Conservation (phyloP, 2,888 invertebrate genomes). For the Limnephilus rhombicus region DNA sequence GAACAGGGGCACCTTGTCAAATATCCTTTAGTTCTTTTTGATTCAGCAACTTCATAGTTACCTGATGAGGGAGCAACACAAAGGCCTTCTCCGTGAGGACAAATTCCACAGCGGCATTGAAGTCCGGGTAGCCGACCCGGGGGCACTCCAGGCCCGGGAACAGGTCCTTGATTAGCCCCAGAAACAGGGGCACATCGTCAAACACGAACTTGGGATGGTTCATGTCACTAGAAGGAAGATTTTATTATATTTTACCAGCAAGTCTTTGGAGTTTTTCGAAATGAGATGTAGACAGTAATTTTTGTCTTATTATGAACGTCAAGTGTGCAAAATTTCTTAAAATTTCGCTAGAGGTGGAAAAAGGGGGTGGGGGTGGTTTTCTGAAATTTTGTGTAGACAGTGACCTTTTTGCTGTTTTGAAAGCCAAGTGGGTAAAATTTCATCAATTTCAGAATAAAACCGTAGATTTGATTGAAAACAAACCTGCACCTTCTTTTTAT, state of each 20-base stretch:
- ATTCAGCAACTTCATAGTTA: slow-evolving; percentile 68
- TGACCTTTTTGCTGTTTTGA: too few species aligned
- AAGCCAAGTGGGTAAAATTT: too few species aligned
- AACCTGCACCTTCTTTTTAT: too few species aligned
- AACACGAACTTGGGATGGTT: slow-evolving; percentile 95
- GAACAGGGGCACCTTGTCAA: slow-evolving; percentile 93
- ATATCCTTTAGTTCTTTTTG: slow-evolving; percentile 80
- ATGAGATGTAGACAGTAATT: too few species aligned
- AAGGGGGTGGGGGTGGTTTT: too few species aligned
- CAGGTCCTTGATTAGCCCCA: slow-evolving; percentile 91
- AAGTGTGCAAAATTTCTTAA: too few species aligned
- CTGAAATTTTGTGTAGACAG: too few species aligned
- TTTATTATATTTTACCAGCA: background rate
- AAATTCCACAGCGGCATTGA: slow-evolving; percentile 87
- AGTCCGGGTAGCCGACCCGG: slow-evolving; percentile 90
- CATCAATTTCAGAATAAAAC: too few species aligned
- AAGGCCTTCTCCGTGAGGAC: slow-evolving; percentile 83
- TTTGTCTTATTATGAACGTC: too few species aligned
- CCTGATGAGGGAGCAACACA: slow-evolving; percentile 84
- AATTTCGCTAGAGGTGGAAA: too few species aligned
- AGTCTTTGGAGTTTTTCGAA: too few species aligned
- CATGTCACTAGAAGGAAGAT: slow-evolving; percentile 83
- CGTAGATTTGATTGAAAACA: too few species aligned
- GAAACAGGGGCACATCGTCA: slow-evolving; percentile 93
- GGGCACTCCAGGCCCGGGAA: slow-evolving; percentile 95